These are phyloP conservation scores for Halictus ligatus DNA, from an alignment of 2,888 invertebrate genomes.

Conservation along the genomic window DNA sequence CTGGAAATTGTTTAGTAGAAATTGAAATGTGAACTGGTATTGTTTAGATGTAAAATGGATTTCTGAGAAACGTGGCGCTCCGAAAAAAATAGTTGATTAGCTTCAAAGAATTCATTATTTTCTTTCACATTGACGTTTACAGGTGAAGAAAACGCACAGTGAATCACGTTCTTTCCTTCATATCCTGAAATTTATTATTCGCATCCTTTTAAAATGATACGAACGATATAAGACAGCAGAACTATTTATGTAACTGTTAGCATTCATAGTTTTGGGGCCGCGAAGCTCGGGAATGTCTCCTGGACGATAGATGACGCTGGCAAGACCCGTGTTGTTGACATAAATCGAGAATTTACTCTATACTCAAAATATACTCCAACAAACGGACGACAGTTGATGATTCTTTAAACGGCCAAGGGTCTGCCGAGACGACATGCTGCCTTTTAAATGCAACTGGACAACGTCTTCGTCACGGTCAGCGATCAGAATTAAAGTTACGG, in stretches of 20 bases:
- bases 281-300: no score
- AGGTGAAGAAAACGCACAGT: no score
- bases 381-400: conserved; percentile 34
- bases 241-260: background rate
- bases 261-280: background rate
- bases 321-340: no score
- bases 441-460: conserved; percentile 73
- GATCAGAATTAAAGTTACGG: conserved; percentile 28
- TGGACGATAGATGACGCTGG: no score
- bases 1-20: background rate
- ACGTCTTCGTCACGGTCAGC: conserved; percentile 75
- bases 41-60: background rate
- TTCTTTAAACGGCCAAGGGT: conserved; percentile 47
- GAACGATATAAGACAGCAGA: background rate
- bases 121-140: background rate
- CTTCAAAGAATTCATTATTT: background rate
- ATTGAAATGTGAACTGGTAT: background rate
- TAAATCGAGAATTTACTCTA: no score
- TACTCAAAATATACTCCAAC: background rate
- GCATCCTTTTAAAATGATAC: background rate
- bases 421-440: conserved; percentile 51
- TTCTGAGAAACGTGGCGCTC: background rate
- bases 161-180: no score
- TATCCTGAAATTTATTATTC: background rate
- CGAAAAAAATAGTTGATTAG: background rate